Evolutionary conservation across 2,888 invertebrate species (phyloP), one percentile per base, ranked within the genome.

Genomic region (Tetragonula carbonaria): DNA sequence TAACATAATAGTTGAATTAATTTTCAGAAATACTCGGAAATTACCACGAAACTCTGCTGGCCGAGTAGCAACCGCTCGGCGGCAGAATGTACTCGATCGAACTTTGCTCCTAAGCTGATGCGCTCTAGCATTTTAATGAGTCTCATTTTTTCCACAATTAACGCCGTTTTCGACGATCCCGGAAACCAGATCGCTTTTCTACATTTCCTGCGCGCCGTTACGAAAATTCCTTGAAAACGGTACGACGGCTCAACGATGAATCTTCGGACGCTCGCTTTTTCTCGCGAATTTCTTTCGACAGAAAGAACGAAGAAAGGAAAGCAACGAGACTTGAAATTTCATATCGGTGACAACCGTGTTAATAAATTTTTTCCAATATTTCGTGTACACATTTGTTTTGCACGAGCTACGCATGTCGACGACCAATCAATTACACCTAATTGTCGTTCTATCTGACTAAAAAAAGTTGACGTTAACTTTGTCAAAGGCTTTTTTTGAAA

Each of bases 1-100:
- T 28, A 68, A 71, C 14, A n/a, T 33, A 57, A 70, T 53, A 77
- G 81, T 21, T 62, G 77, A 73, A 72, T 86, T 66, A 87, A 88
- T 86, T 86, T 74, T 51, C 72, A 57, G 80, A 85, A 79, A 85
- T 85, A 85, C 75, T 81, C 78, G 79, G 79, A 86, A 86, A 81
- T 82, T 85, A 71, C 79, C 45, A 33, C 45, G 78, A 73, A 77
- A 74, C 62, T 77, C 74, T 68, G 50, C 33, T 45, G 28, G 14
- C 55, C 16, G 71, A 33, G 3, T n/a, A 33, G 66, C 55, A 13
- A 33, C 13, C 16, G n/a, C 59, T 53, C 51, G 23, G 23, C n/a
- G 21, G 73, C 6, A 4, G 28, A 23, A 21, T n/a, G 23, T 23
- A 63, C 55, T 59, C 67, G 67, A 82, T 82, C 78, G 74, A 82